Percentiles rank a stretch among this genome's conserved stretches.
These are phyloP conservation scores for Callopanchax toddi DNA, from an alignment of 2,113 vertebrate genomes.

Conservation along the genomic window DNA sequence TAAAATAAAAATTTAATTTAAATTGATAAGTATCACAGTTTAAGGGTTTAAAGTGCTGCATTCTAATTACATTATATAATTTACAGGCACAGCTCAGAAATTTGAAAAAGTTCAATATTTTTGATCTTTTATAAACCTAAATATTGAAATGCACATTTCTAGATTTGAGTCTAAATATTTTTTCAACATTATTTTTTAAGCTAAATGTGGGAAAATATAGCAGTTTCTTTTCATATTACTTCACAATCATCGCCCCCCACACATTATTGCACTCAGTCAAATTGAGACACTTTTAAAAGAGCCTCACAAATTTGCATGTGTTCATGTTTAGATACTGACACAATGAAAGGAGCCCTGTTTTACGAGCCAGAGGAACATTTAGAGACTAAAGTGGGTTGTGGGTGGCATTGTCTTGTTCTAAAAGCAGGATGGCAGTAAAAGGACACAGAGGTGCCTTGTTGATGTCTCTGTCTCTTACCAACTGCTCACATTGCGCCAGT, in stretches of 20 bases:
- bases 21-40: too few relatives aligned
- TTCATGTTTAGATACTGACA: conserved; percentile 19
- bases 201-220: too few relatives aligned
- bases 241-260: not conserved
- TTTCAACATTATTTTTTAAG: too few relatives aligned
- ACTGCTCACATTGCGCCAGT: conserved; percentile 52
- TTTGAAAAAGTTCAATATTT: too few relatives aligned
- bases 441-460: conserved; percentile 78
- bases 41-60: too few relatives aligned
- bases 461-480: conserved; percentile 37
- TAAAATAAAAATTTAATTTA: too few relatives aligned
- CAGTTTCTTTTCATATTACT: too few relatives aligned
- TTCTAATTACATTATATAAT: too few relatives aligned
- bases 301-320: not conserved
- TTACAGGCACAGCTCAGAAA: too few relatives aligned
- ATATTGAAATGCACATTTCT: too few relatives aligned
- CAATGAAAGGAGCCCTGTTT: conserved; percentile 31
- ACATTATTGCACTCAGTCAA: not conserved
- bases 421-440: conserved; percentile 55
- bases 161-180: too few relatives aligned
- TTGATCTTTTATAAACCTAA: too few relatives aligned
- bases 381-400: conserved; percentile 46
- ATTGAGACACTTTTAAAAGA: not conserved
- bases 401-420: conserved; percentile 62
- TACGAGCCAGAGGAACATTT: conserved; percentile 32